Conservation (phyloP, 2,797 vertebrate genomes). For the Takifugu rubripes region DNA sequence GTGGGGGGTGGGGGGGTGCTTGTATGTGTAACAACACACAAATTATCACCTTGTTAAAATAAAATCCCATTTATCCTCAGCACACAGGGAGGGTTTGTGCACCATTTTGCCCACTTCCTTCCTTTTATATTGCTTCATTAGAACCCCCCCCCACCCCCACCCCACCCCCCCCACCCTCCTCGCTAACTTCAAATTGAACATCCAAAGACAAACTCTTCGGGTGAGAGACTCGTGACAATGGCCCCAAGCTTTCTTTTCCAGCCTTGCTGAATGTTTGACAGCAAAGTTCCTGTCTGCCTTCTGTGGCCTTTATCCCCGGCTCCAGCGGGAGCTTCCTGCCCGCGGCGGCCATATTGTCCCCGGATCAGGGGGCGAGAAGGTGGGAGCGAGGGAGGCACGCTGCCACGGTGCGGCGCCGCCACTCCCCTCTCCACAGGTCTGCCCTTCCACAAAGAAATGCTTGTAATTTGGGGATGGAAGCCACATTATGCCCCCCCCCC, state of each 20-base stretch:
- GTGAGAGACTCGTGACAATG: too few species aligned
- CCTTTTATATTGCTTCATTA: background rate
- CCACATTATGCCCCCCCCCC: conserved; percentile 45
- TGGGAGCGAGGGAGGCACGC: conserved; percentile 11
- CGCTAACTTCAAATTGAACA: too few species aligned
- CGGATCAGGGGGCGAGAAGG: conserved; percentile 31
- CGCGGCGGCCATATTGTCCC: conserved; percentile 64
- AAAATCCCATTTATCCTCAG: conserved; percentile 33
- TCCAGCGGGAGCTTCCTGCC: conserved; percentile 67
- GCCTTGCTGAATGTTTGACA: conserved; percentile 48
- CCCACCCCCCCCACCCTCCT: background rate
- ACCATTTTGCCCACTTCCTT: conserved; percentile 18
- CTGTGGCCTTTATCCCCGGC: conserved; percentile 48
- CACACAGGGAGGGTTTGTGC: conserved; percentile 42
- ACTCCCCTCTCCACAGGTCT: conserved; percentile 69
- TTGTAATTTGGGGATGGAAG: conserved; percentile 74
- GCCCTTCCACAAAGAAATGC: conserved; percentile 77
- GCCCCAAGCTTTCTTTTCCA: background rate
- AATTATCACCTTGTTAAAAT: conserved; percentile 68
- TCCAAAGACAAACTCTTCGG: too few species aligned
- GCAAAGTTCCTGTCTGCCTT: conserved; percentile 60
- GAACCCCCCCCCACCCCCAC: background rate
- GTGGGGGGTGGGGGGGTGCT: conserved; percentile 35
- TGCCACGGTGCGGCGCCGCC: conserved; percentile 44
- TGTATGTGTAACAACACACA: conserved; percentile 57